Percentiles rank a stretch among this genome's conserved stretches.
These are phyloP conservation scores for Arizona elegans DNA, from an alignment of 2,113 vertebrate species.

Conservation along the genomic window DNA sequence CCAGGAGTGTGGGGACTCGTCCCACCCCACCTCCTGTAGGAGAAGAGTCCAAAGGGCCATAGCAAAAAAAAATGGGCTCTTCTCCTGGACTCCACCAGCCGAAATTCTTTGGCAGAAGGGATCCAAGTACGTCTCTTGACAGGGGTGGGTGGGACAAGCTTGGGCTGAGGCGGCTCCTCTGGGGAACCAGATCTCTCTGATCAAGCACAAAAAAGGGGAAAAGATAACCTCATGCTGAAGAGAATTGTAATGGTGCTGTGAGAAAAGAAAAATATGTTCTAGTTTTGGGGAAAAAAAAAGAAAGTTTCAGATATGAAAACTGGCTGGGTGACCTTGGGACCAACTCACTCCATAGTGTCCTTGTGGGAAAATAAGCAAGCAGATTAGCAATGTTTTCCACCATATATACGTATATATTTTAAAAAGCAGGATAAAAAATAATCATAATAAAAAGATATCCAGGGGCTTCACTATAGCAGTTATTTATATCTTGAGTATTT, in stretches of 20 bases:
- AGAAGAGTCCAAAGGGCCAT: too few relatives aligned
- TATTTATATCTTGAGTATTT: neutral
- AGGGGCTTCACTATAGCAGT: neutral
- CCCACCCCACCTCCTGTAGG: too few relatives aligned
- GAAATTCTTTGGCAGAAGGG: too few relatives aligned
- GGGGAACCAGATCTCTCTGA: neutral
- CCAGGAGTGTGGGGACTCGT: too few relatives aligned
- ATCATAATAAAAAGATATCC: neutral
- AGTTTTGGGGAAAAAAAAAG: neutral
- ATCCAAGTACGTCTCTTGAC: neutral
- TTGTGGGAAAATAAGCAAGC: neutral
- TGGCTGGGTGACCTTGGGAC: neutral
- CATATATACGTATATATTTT: neutral
- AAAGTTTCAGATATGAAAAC: neutral
- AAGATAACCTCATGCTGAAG: neutral
- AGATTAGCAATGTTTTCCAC: neutral
- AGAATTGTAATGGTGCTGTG: neutral
- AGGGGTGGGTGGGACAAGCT: neutral
- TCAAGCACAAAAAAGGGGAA: neutral
- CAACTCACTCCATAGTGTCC: neutral
- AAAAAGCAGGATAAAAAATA: neutral
- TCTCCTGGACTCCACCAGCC: too few relatives aligned
- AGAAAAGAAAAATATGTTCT: neutral
- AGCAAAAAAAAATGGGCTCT: too few relatives aligned
- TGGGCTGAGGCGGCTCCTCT: neutral